These are phyloP conservation scores for Hyposoter dolosus DNA, from an alignment of 2,888 invertebrate species.

Conservation along the genomic window DNA sequence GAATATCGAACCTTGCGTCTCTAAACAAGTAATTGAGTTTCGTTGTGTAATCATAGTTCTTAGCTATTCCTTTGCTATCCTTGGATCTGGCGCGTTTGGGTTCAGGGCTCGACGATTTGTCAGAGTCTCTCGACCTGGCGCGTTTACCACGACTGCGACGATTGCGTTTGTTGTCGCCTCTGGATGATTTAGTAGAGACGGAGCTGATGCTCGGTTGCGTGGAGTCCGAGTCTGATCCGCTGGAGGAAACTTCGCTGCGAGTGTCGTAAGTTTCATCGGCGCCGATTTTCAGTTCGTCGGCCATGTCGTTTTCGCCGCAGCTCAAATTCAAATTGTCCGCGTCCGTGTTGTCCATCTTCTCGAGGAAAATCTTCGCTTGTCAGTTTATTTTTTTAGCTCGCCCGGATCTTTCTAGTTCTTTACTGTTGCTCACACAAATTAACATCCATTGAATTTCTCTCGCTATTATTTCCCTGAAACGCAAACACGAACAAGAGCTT, in stretches of 20 bases:
- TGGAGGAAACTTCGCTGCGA: slow-evolving; percentile 95
- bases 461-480: slow-evolving; percentile 63
- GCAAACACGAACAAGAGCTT: slow-evolving; percentile 54
- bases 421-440: slow-evolving; percentile 56
- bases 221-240: slow-evolving; percentile 88
- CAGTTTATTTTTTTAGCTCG: background rate
- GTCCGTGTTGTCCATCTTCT: slow-evolving; percentile 75
- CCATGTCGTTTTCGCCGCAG: slow-evolving; percentile 87
- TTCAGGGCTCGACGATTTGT: slow-evolving; percentile 82
- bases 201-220: slow-evolving; percentile 92
- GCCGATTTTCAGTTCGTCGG: slow-evolving; percentile 92
- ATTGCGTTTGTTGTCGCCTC: slow-evolving; percentile 82
- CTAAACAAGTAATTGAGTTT: slow-evolving; percentile 97
- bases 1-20: slow-evolving; percentile 88
- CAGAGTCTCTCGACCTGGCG: slow-evolving; percentile 79
- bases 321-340: slow-evolving; percentile 82
- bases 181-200: slow-evolving; percentile 89
- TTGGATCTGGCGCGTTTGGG: slow-evolving; percentile 83
- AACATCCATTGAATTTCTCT: slow-evolving; percentile 62
- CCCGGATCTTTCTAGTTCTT: background rate
- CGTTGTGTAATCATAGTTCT: slow-evolving; percentile 94
- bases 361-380: background rate
- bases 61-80: slow-evolving; percentile 85
- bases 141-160: slow-evolving; percentile 80
- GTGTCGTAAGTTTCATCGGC: slow-evolving; percentile 93